Percentiles rank a stretch among this genome's conserved stretches.
Conservation (phyloP, 1,140 invertebrate genomes). For the Zaprionus tsacasi region DNA sequence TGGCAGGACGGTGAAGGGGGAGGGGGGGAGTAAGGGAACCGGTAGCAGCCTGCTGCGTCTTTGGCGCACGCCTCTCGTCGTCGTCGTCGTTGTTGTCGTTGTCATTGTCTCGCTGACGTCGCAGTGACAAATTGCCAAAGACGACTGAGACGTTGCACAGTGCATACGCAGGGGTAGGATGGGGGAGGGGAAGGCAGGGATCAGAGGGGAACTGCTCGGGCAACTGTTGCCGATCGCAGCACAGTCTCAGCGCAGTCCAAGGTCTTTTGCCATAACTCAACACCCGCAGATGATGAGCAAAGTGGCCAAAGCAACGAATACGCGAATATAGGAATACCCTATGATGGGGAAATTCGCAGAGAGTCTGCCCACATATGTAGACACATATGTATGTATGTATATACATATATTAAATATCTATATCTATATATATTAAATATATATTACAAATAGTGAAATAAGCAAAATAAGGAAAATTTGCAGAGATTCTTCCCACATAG, state of each 20-base stretch:
- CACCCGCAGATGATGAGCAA: constrained; percentile 52
- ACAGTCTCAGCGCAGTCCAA: constrained; percentile 63
- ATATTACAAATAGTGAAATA: too few relatives aligned
- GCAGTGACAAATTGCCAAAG: constrained; percentile 73
- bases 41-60: constrained; percentile 37
- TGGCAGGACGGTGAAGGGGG: neutral
- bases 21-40: too few relatives aligned
- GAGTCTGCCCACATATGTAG: neutral
- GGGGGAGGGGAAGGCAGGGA: neutral
- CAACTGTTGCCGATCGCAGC: constrained; percentile 15
- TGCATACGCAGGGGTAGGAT: neutral
- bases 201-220: neutral
- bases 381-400: too few relatives aligned
- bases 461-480: too few relatives aligned
- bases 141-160: constrained; percentile 15
- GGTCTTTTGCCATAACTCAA: constrained; percentile 78
- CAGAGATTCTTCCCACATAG: too few relatives aligned
- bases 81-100: constrained; percentile 44
- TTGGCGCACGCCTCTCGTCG: constrained; percentile 72
- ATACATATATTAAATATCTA: too few relatives aligned
- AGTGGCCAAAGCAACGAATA: neutral
- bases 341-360: neutral
- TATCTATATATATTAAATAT: too few relatives aligned
- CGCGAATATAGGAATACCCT: neutral
- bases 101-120: constrained; percentile 59